Percentiles rank a stretch among this genome's conserved stretches.
These are phyloP conservation scores for Egretta garzetta DNA, from an alignment of 2,113 vertebrate genomes.

Conservation along the genomic window DNA sequence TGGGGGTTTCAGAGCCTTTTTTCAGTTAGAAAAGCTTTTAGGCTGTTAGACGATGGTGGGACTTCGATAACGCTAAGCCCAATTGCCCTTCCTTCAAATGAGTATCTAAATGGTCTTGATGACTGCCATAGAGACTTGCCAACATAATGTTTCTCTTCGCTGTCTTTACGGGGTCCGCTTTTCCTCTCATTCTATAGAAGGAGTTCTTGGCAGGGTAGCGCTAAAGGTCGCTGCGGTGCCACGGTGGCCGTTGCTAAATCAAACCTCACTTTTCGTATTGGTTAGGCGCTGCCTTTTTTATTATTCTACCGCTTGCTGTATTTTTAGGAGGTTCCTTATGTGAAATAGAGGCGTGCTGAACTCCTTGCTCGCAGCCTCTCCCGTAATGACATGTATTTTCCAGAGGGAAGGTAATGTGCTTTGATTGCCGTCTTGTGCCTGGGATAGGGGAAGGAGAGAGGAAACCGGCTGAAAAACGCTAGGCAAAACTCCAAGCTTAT, in stretches of 20 bases:
- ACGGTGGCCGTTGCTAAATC: background rate
- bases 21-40: slow-evolving; percentile 31
- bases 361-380: background rate
- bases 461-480: background rate
- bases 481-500: background rate
- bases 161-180: background rate
- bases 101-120: background rate
- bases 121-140: background rate
- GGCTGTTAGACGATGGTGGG: background rate
- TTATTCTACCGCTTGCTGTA: background rate
- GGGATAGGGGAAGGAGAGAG: background rate
- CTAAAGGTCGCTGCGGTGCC: background rate
- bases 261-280: background rate
- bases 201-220: background rate
- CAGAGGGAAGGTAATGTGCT: background rate
- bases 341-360: background rate
- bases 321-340: background rate
- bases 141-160: background rate
- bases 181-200: background rate
- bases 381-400: background rate
- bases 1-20: slow-evolving; percentile 25
- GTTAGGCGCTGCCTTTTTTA: background rate
- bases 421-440: background rate
- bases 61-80: background rate
- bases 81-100: background rate